Evolutionary conservation across 2,113 vertebrate genomes (phyloP), one percentile per base, ranked within the genome.

Genomic region (Eptesicus fuscus): DNA sequence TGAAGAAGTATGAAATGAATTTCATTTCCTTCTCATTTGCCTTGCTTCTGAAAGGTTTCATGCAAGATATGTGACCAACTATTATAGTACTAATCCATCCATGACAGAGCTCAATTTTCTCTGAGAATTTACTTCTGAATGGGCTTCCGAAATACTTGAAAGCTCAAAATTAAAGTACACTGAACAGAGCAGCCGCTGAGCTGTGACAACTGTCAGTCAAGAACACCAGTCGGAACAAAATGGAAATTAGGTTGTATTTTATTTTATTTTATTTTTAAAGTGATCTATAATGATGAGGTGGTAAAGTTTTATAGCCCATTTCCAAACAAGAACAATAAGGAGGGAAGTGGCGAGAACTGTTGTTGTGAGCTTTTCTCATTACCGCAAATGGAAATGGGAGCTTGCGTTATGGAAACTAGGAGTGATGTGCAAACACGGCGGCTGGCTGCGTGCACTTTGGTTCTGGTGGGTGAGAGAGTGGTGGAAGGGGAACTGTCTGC

Each of bases 81-180:
- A 99, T 99, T 99, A 99, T 99, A 99, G 99, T 98, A 98, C 98
- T 99, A 99, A 99, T 99, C 99, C 99, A 99, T 99, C 99, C 99
- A 99, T 99, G 99, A 99, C 99, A 99, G 99, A 99, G 99, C 99
- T 99, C 99, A 99, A 99, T 99, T 99, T 99, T 99, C 99, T 99
- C 98, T 97, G 98, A 99, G 99, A 99, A 99, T 99, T 99, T 99
- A 98, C 98, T 98, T 99, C 98, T 98, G 98, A 99, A 99, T 99
- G 98, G 98, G 98, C 98, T 98, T 98, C 98, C 97, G 98, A 98
- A 98, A 98, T 98, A 98, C 98, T 98, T 98, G 98, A 98, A 98
- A 98, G 97, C 98, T 99, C 98, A 98, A 98, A 98, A 99, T 99
- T 98, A 98, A 99, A 99, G 98, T 98, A 99, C 98, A 98, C 97